Evolutionary conservation across 2,113 vertebrate genomes (phyloP), one percentile per base, ranked within the genome.

Genomic region (Octodon degus): DNA sequence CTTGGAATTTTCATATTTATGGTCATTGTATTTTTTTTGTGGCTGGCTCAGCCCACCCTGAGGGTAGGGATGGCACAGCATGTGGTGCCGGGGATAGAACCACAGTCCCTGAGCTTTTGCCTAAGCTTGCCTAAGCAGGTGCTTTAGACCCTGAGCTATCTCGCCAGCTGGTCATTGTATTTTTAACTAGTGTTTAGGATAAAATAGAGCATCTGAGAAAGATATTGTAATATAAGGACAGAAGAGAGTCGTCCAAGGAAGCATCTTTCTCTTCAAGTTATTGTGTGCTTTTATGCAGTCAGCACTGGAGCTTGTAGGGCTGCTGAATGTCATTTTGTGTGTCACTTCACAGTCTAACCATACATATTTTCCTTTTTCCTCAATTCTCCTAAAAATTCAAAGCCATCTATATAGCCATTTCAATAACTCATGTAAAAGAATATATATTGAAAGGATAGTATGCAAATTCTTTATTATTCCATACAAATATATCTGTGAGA

Each of bases 121-220:
- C 43, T 43, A 43, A 43, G 3, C 43, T 43, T 43, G 43, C 43
- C 43, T 43, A 43, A 43, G 43, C 43, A 43, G 43, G 43, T 43
- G 43, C 43, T 43, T 43, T 43, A 43, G 43, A 43, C 43, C 3
- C 43, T 43, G 43, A 5, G 43, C 43, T 43, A 43, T 43, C 43
- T 43, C 43, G 43, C 43, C 43, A 43, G 43, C 43, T 43, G 43
- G 60, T 92, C 77, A 81, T 95, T 97, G 67, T 67, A 83, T 89
- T 97, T 94, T 89, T 89, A 76, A 88, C 47, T 86, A 83, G 43
- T 91, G 25, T 82, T 98, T 74, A 93, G 83, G 72, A 72, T 94
- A 91, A 89, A 97, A 95, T 93, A 50, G 80, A 96, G 91, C 19
- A 88, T 93, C 81, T 74, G 77, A 79, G 60, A 94, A 89, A 92